Evolutionary conservation across 1,140 invertebrate genomes (phyloP), one percentile per base, ranked within the genome.

Genomic region (Subanguina moxae): DNA sequence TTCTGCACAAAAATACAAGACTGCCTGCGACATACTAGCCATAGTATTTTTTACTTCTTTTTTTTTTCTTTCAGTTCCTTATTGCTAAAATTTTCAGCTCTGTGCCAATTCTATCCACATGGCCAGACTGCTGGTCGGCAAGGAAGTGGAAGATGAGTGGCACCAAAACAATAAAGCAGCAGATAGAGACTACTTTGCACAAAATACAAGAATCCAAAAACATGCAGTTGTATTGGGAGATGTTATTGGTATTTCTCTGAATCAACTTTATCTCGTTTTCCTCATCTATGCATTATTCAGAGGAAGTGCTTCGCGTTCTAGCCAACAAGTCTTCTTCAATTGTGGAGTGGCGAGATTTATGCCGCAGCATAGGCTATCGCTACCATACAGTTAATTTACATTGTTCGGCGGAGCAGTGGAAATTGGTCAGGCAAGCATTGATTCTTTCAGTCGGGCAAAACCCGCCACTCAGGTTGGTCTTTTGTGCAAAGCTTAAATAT

Each of bases 301-400:
- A 74, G 56, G 52, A 70, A 21, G 32, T 78, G 8, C 48, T 78
- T 3, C 38, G 28, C 21, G 8, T 48, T 1, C 56, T 78, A 8
- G 73, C 77, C n/a, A 62, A 62, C 45, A 77, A 71, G n/a, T 75
- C 27, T 21, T 64, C 75, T 30, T 7, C 48, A 52, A 65, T 76
- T 17, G 45, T 62, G 21, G 75, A 76, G 57, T 73, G 75, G 65
- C 45, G 64, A 9, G 76, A 78, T 11, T 45, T 75, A 23, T 78
- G 76, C 52, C 71, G 77, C 11, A 25, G 62, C 27, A 68, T 78
- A 32, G 76, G 76, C 48, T 80, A 80, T 62, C 32, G 76, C 42
- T 64, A 78, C 65, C 67, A 71, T 19, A 32, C 62, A 30, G 57
- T 74, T 1, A 68, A 74, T 43, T 52, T 57, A 0, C 57, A 73